Evolutionary conservation across 37 sponge, comb jelly and placozoan genomes (phyloP), one percentile per base, ranked within the genome.

Genomic region (Spongilla lacustris): DNA sequence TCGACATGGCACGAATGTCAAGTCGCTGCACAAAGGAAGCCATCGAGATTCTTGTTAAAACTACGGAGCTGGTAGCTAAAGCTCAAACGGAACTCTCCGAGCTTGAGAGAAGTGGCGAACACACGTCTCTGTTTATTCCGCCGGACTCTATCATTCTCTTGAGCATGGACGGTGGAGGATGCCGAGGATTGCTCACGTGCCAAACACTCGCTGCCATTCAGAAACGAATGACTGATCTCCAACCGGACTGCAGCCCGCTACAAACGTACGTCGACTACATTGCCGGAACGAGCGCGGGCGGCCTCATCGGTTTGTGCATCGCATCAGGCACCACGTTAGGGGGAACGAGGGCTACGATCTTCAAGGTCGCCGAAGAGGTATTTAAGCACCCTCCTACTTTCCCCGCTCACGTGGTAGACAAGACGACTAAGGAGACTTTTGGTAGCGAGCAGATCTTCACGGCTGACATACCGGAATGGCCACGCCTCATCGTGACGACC

Each of bases 251-350:
- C 32, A 26, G 27, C 31, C 77, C 28, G 17, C 83, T 89, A 17
- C 58, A 67, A 28, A 66, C 75, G 12, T 88, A 88, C 82, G 87
- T 92, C 71, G 85, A 92, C 36, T 92, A 81, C 83, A 69, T 87
- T 25, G 92, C 87, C 13, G 93, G 93, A 0, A 93, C 93, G 66
- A 93, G 93, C 82, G 85, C 89, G 5, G 93, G 93, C 8, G 86
- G 75, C 34, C 73, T 93, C 72, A 67, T 86, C 19, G 29, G 81
- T 10, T 27, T 77, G 19, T 73, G 49, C 66, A 0, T 90, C n/a
- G 37, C 38, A 0, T 85, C 32, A 36, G 24, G 32, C 8, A 46
- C 50, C 21, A 22, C 5, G 10, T 22, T 78, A 21, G 35, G 74
- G 29, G 80, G 70, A 10, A 26, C 58, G 21, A 50, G 74, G n/a